These are phyloP conservation scores for Conger conger DNA, from an alignment of 2,113 vertebrate genomes.

Conservation along the genomic window DNA sequence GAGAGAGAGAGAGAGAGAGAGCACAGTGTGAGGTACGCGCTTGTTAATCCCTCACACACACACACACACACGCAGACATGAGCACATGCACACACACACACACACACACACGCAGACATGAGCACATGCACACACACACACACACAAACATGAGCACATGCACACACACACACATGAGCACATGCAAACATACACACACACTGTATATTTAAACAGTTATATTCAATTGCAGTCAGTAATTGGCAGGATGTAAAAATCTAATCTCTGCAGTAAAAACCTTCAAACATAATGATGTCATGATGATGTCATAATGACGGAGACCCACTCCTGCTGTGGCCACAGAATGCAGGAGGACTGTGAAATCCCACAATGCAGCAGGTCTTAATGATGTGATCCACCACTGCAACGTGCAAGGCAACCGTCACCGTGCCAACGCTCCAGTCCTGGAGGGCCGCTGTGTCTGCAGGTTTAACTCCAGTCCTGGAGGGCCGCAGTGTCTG, in stretches of 20 bases:
- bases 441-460: no score
- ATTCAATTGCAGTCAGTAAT: conserved; percentile 68
- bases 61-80: no score
- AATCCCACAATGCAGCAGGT: conserved; percentile 37
- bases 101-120: no score
- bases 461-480: not conserved
- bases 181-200: conserved; percentile 11
- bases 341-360: conserved; percentile 55
- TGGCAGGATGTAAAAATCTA: conserved; percentile 47
- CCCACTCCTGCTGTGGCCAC: conserved; percentile 51
- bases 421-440: no score
- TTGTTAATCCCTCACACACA: no score
- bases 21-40: no score
- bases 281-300: no score
- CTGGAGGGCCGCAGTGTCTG: not conserved
- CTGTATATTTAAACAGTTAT: conserved; percentile 45
- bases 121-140: no score
- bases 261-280: conserved; percentile 60
- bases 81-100: no score
- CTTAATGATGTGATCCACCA: conserved; percentile 22
- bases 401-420: not conserved
- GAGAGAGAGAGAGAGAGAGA: no score
- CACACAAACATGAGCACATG: no score
- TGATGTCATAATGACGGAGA: conserved; percentile 62
- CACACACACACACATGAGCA: no score